Evolutionary conservation across 2,888 invertebrate genomes (phyloP).

Genomic region (Sesia apiformis): DNA sequence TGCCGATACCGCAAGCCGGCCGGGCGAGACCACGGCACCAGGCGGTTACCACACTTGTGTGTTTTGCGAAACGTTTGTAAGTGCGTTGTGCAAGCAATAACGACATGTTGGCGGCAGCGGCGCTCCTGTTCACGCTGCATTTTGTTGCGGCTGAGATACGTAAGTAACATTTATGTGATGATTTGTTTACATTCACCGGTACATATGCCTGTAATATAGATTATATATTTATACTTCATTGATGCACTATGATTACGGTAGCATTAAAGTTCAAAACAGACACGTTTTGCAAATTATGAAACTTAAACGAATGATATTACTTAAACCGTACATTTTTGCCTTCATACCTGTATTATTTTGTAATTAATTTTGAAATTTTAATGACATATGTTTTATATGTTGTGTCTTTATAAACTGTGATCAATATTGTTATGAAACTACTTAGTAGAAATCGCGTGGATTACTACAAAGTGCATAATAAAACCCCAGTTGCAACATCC

Average conservation of each 20-base stretch:
- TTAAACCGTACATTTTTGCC: too few relatives aligned
- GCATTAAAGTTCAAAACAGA: too few relatives aligned
- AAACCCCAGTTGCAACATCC: not conserved
- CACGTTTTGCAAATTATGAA: too few relatives aligned
- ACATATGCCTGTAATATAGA: too few relatives aligned
- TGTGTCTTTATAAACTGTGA: not conserved
- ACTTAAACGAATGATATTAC: too few relatives aligned
- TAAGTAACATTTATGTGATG: conserved; percentile 24
- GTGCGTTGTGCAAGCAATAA: conserved; percentile 34
- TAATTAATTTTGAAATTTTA: too few relatives aligned
- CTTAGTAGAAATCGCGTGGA: not conserved
- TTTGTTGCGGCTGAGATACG: conserved; percentile 57
- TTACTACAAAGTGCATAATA: not conserved
- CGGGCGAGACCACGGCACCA: conserved; percentile 37
- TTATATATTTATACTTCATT: too few relatives aligned
- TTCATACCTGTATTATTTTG: too few relatives aligned
- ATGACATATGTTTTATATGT: too few relatives aligned
- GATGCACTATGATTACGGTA: too few relatives aligned
- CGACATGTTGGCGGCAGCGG: conserved; percentile 43
- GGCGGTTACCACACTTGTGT: conserved; percentile 20
- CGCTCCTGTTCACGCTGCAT: conserved; percentile 46
- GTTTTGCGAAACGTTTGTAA: conserved; percentile 28
- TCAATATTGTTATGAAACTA: not conserved
- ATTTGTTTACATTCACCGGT: too few relatives aligned
- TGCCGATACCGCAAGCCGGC: conserved; percentile 51